Evolutionary conservation across 2,797 vertebrate species (phyloP).

Genomic region (Manis javanica): DNA sequence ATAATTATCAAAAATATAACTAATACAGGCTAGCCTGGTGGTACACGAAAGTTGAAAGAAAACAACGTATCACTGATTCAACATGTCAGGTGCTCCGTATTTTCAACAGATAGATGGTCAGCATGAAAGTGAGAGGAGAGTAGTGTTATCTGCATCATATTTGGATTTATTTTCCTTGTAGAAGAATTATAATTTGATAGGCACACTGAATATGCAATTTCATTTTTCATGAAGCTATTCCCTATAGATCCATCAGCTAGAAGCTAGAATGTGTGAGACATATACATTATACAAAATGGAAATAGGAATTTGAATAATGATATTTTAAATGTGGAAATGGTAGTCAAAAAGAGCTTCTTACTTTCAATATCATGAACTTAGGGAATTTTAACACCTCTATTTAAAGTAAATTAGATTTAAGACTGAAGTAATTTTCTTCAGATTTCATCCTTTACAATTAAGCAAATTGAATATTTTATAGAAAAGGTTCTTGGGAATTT

Average conservation of each 20-base stretch:
- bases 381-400: not conserved
- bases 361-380: constrained; percentile 27
- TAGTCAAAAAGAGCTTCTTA: not conserved
- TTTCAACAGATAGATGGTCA: constrained; percentile 76
- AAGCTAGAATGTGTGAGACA: constrained; percentile 64
- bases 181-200: constrained; percentile 83
- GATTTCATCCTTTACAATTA: not conserved
- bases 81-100: constrained; percentile 75
- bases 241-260: constrained; percentile 54
- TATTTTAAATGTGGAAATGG: not conserved
- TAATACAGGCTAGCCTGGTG: not conserved
- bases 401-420: not conserved
- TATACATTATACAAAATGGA: constrained; percentile 57
- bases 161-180: constrained; percentile 71
- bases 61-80: constrained; percentile 46
- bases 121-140: constrained; percentile 64
- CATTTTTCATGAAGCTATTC: constrained; percentile 61
- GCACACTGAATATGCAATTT: constrained; percentile 67
- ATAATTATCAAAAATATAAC: not conserved
- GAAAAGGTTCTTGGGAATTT: not conserved
- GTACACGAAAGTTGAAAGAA: not conserved
- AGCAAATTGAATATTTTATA: not conserved
- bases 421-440: not conserved
- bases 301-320: constrained; percentile 7
- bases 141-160: constrained; percentile 77